These are phyloP conservation scores for Rhyacichthys aspro DNA, from an alignment of 2,797 vertebrate genomes.

Conservation along the genomic window DNA sequence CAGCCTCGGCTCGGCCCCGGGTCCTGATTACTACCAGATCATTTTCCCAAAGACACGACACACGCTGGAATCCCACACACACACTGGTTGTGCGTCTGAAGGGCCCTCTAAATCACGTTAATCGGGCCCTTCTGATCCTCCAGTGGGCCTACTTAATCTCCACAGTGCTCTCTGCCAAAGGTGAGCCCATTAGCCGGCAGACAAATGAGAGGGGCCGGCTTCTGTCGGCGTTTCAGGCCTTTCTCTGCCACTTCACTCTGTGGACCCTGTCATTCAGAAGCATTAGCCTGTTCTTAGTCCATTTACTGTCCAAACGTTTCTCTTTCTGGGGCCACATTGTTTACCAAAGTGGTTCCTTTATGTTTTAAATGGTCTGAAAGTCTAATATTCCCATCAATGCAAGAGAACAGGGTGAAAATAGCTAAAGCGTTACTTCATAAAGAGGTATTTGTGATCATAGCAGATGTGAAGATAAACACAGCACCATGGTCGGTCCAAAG, in stretches of 20 bases:
- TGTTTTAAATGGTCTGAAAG: too few species aligned
- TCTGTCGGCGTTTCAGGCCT: constrained; percentile 28
- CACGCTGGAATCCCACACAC: constrained; percentile 27
- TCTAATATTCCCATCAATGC: too few species aligned
- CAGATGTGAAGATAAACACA: too few species aligned
- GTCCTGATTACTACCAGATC: constrained; percentile 45
- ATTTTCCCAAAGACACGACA: constrained; percentile 35
- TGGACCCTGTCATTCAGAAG: constrained; percentile 49
- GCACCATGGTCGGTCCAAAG: too few species aligned
- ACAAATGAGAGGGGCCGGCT: constrained; percentile 65
- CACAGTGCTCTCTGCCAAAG: constrained; percentile 59
- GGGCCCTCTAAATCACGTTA: constrained; percentile 66
- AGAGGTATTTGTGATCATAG: too few species aligned
- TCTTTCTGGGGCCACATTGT: background rate
- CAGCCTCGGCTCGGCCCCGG: constrained; percentile 49
- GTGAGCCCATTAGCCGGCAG: constrained; percentile 72
- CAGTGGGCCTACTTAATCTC: constrained; percentile 65
- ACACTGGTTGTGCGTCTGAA: constrained; percentile 39
- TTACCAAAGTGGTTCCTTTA: too few species aligned
- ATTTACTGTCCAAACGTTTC: constrained; percentile 73
- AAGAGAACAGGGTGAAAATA: too few species aligned
- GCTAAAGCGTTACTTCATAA: too few species aligned
- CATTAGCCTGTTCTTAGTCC: constrained; percentile 65
- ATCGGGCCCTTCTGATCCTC: constrained; percentile 64
- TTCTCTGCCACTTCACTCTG: constrained; percentile 27